Base-by-base conservation (phyloP, 2,797 vertebrate species). In the Tamandua tetradactyla region DNA sequence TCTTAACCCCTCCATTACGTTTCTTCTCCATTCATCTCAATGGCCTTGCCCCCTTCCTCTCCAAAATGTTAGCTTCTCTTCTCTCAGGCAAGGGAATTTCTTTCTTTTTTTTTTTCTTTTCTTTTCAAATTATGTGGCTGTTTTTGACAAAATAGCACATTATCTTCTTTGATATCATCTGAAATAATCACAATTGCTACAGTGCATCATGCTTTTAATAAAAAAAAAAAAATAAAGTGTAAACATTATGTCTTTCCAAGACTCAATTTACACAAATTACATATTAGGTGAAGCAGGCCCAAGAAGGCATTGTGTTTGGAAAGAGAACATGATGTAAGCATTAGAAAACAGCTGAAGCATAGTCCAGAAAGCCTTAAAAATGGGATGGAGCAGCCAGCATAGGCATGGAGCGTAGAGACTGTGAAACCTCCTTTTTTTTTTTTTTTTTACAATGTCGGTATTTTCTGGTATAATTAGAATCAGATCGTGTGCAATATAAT, bases 401-500 rank as follows among this genome's bases (percentile, higher is more conserved):
- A 44, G 11, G 25, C 22, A 55, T 2, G 35, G 72, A 49, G 57
- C 72, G 10, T 22, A 4, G 3, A 47, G 66, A 55, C 55, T 30
- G 27, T 17, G 89, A 87, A 85, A 83, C 40, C 12, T 52, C 76
- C 78, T 92, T 83, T 22, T 76, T 40, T 25, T 27, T 25, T 27
- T 91, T 74, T 42, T 47, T 91, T 74, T 42, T 52, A 62, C 72
- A 88, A 94, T 25, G 87, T 96, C 97, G 72, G 95, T 97, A 75
- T 95, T 92, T 82, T 35, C 96, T 96, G 91, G 90, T 96, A 98
- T 97, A 98, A 97, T 98, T 98, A 97, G 93, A 32, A 71, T 95
- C 89, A 97, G 97, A 95, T 96, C 95, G 14, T 96, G 93, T 96
- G 95, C 94, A 97, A 96, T 96, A 97, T 89, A 97, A 97, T 96